phyloP scores from a whole-genome alignment of 1,140 invertebrate genomes.

The Hylaeus volcanicus region DNA sequence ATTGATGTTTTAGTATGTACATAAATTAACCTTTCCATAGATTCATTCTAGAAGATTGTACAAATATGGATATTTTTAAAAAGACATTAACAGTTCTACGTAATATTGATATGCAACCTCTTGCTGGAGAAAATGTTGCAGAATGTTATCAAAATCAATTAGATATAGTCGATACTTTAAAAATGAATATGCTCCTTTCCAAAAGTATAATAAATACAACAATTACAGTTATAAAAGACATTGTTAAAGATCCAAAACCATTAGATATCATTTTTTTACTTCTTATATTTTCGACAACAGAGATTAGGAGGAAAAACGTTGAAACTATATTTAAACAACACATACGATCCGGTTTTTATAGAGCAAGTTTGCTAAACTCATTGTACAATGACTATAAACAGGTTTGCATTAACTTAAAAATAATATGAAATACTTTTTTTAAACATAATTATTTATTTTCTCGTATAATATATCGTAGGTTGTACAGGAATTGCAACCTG shows the following conservation, averaged over 20 bases:
- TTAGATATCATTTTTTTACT: constrained; percentile 75
- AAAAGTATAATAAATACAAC: constrained; percentile 67
- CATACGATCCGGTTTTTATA: constrained; percentile 73
- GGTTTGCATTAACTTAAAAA: constrained; percentile 43
- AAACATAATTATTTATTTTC: no score
- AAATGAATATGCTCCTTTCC: constrained; percentile 65
- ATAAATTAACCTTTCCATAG: constrained; percentile 53
- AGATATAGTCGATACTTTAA: constrained; percentile 69
- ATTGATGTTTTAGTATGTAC: constrained; percentile 19
- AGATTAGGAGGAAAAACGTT: constrained; percentile 67
- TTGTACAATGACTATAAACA: constrained; percentile 69
- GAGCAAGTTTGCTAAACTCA: constrained; percentile 61
- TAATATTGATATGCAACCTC: constrained; percentile 70
- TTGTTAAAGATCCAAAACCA: constrained; percentile 67
- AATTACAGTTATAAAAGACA: constrained; percentile 62
- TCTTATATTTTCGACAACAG: constrained; percentile 60
- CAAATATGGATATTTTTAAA: constrained; percentile 59
- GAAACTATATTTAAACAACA: constrained; percentile 70
- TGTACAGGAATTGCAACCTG: constrained; percentile 68
- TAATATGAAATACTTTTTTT: neutral
- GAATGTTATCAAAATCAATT: constrained; percentile 73
- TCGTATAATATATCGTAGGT: constrained; percentile 53
- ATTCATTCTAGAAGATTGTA: constrained; percentile 70
- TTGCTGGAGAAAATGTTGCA: constrained; percentile 64
- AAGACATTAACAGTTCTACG: constrained; percentile 71